A percentile compares a stretch with the other conserved stretches of the same genome.
Evolutionary conservation across 1,140 invertebrate genomes (phyloP).

Genomic region (Caligus rogercresseyi): DNA sequence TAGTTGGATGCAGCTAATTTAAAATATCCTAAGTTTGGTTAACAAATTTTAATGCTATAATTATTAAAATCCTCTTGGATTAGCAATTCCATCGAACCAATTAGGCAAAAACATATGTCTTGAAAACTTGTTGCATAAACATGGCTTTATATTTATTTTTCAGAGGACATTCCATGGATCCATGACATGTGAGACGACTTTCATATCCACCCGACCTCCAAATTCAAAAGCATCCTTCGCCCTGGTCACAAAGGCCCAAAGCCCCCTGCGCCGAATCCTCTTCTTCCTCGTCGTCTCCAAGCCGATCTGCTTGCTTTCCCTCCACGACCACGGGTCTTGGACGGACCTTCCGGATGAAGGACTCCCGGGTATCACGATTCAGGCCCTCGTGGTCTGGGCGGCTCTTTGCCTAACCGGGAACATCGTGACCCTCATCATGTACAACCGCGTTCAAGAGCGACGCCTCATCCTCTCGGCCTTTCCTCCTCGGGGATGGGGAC

Average conservation of each 20-base stretch:
- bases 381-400: not conserved
- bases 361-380: not conserved
- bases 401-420: conserved; percentile 7
- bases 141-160: no score
- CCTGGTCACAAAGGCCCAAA: no score
- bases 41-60: no score
- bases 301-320: not conserved
- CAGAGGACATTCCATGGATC: not conserved
- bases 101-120: no score
- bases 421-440: conserved; percentile 1
- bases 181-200: not conserved
- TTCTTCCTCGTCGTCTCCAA: not conserved
- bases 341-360: not conserved
- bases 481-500: not conserved
- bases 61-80: no score
- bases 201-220: not conserved
- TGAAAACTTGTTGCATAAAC: no score
- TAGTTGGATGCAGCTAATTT: no score
- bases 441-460: not conserved
- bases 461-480: not conserved
- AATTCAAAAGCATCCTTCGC: not conserved
- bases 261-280: not conserved
- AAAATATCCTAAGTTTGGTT: no score
- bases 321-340: not conserved
- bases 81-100: no score